Evolutionary conservation across 30 jellyfish, hydroid and myxozoan genomes (phyloP).

Genomic region (Turritopsis rubra): DNA sequence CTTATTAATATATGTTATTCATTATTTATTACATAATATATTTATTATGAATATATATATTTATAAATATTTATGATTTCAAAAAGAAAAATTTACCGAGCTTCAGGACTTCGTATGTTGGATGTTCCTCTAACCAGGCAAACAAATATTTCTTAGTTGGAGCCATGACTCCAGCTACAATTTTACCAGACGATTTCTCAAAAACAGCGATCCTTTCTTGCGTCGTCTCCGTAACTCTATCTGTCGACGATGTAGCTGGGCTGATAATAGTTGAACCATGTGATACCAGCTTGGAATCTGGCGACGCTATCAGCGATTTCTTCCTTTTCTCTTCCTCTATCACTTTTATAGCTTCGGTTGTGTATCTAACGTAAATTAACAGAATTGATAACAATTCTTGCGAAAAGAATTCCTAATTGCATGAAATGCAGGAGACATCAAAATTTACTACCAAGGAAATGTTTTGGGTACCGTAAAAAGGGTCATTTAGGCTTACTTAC

Average conservation of each 20-base stretch:
- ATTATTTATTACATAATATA: too few relatives aligned
- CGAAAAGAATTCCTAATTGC: too few relatives aligned
- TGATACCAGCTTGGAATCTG: slow-evolving; percentile 25
- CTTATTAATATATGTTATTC: too few relatives aligned
- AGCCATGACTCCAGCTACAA: slow-evolving; percentile 97
- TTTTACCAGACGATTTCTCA: slow-evolving; percentile 81
- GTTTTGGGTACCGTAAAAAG: too few relatives aligned
- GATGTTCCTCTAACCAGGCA: slow-evolving; percentile 96
- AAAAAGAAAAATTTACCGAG: too few relatives aligned
- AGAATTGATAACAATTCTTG: too few relatives aligned
- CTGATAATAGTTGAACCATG: slow-evolving; percentile 48
- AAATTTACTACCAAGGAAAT: too few relatives aligned
- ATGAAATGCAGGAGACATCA: too few relatives aligned
- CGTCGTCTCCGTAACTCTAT: slow-evolving; percentile 37
- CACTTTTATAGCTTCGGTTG: slow-evolving; percentile 30
- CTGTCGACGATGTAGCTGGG: slow-evolving; percentile 59
- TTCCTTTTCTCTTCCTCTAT: slow-evolving; percentile 24
- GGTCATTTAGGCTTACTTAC: too few relatives aligned
- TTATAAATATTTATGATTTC: too few relatives aligned
- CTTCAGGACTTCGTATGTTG: slow-evolving; percentile 77
- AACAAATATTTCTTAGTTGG: slow-evolving; percentile 74
- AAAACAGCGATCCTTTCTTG: slow-evolving; percentile 84
- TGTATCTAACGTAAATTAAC: slow-evolving; percentile 22
- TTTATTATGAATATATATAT: too few relatives aligned
- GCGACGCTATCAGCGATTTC: slow-evolving; percentile 9